Evolutionary conservation across 2,888 invertebrate genomes (phyloP).

Genomic region (Axea sp.): DNA sequence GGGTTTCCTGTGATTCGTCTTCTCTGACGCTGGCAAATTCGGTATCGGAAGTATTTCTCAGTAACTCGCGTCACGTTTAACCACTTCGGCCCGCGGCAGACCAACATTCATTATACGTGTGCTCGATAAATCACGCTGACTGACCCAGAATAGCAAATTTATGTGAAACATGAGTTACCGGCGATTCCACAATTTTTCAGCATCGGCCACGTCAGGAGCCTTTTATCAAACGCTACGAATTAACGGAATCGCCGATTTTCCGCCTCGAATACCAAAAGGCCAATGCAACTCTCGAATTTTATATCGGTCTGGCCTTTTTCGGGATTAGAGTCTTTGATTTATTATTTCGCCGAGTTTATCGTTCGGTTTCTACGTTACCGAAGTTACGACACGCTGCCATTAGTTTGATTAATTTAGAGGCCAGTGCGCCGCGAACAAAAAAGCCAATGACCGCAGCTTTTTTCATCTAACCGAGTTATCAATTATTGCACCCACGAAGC

Average conservation of each 20-base stretch:
- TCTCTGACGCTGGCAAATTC: neutral
- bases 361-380: conserved; percentile 20
- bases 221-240: conserved; percentile 56
- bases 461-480: conserved; percentile 23
- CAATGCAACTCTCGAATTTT: conserved; percentile 21
- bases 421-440: conserved; percentile 19
- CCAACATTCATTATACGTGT: conserved; percentile 50
- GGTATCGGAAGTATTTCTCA: no score
- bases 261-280: conserved; percentile 51
- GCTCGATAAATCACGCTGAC: conserved; percentile 56
- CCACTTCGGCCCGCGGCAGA: conserved; percentile 51
- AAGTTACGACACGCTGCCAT: conserved; percentile 48
- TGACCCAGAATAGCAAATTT: conserved; percentile 73
- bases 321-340: conserved; percentile 57
- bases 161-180: conserved; percentile 69
- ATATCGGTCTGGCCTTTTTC: conserved; percentile 40
- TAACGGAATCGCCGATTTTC: conserved; percentile 61
- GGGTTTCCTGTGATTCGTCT: no score
- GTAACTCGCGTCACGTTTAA: conserved; percentile 55
- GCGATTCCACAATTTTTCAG: conserved; percentile 65
- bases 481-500: conserved; percentile 12
- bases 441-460: conserved; percentile 25
- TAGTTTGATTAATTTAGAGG: conserved; percentile 52
- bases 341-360: conserved; percentile 52
- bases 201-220: conserved; percentile 52